These are phyloP conservation scores for Sebastiscus tertius DNA, from an alignment of 2,797 vertebrate species.

Conservation along the genomic window DNA sequence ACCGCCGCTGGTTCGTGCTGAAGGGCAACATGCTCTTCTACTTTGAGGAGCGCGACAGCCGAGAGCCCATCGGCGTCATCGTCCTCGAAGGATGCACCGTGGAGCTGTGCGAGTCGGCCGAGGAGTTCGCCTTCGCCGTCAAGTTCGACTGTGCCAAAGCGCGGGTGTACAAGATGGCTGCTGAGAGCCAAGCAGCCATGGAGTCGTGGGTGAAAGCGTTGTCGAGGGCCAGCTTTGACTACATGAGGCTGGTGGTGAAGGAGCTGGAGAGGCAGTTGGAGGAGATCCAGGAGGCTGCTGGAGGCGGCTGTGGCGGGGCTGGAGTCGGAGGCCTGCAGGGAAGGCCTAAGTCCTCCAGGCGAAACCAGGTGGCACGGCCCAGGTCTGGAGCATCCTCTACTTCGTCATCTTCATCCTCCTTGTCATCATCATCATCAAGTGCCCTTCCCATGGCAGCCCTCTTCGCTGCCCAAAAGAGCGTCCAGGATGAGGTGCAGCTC, in stretches of 20 bases:
- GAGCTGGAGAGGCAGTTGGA: slow-evolving; percentile 96
- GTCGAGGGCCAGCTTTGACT: slow-evolving; percentile 94
- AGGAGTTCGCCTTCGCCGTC: slow-evolving; percentile 92
- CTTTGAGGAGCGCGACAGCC: slow-evolving; percentile 92
- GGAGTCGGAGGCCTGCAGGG: slow-evolving; percentile 23
- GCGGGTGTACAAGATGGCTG: slow-evolving; percentile 91
- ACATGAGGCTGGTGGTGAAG: slow-evolving; percentile 94
- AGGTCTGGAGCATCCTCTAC: slow-evolving; percentile 65
- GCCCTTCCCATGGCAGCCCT: neutral
- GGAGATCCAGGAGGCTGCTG: slow-evolving; percentile 81
- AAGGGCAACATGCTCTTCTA: slow-evolving; percentile 99
- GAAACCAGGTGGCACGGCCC: slow-evolving; percentile 42
- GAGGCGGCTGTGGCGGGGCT: neutral
- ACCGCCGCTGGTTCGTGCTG: slow-evolving; percentile 96
- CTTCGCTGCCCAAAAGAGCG: slow-evolving; percentile 30
- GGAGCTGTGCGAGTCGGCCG: slow-evolving; percentile 92
- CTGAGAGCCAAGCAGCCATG: slow-evolving; percentile 91
- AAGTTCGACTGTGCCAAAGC: slow-evolving; percentile 88
- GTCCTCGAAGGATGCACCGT: slow-evolving; percentile 96
- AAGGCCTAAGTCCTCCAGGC: slow-evolving; percentile 54
- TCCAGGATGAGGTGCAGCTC: slow-evolving; percentile 68
- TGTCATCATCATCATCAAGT: slow-evolving; percentile 61
- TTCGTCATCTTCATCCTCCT: slow-evolving; percentile 69
- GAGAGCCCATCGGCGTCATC: slow-evolving; percentile 93
- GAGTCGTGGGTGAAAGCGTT: slow-evolving; percentile 97